Evolutionary conservation across 2,888 invertebrate species (phyloP), one percentile per base, ranked within the genome.

Genomic region (Orchesellides sinensis): DNA sequence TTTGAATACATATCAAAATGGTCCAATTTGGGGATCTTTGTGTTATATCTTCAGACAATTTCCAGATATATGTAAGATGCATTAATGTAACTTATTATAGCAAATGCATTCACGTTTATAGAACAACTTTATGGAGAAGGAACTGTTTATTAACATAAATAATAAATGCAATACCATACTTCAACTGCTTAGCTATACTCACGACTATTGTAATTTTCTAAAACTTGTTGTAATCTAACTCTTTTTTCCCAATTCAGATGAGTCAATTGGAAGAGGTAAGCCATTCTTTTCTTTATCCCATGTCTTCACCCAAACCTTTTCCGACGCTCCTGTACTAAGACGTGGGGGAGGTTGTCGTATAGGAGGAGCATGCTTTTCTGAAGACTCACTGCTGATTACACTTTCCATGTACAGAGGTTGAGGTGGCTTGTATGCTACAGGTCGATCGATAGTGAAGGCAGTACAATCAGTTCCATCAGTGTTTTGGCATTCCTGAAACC

Each of bases 201-300:
- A 40, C n/a, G 4, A 2, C n/a, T 8, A 5, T 40, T n/a, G n/a
- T 1, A 2, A 40, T 40, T 2, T 40, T 32, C 32, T 32, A n/a
- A n/a, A n/a, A n/a, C n/a, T n/a, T n/a, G n/a, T n/a, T n/a, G n/a
- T n/a, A 40, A 40, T 40, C 40, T 29, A 29, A 47, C 14, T 73
- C 65, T 45, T 56, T 25, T 80, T 72, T 54, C 66, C 66, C 5
- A 80, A n/a, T 23, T 80, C 80, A 17, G 66, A 23, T 0, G 80
- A 80, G 21, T 80, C 80, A 59, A 80, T 80, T 14, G 80, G 80
- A 0, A 56, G 56, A 0, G 84, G 84, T 19, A 84, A 61, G 14
- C 84, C 84, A 8, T 59, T 81, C 27, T 78, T 68, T n/a, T 81
- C 74, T 56, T 84, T 84, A 23, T 84, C 81, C 84, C 84, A 84